Evolutionary conservation across 2,113 vertebrate genomes (phyloP).

Genomic region (Mobula hypostoma): DNA sequence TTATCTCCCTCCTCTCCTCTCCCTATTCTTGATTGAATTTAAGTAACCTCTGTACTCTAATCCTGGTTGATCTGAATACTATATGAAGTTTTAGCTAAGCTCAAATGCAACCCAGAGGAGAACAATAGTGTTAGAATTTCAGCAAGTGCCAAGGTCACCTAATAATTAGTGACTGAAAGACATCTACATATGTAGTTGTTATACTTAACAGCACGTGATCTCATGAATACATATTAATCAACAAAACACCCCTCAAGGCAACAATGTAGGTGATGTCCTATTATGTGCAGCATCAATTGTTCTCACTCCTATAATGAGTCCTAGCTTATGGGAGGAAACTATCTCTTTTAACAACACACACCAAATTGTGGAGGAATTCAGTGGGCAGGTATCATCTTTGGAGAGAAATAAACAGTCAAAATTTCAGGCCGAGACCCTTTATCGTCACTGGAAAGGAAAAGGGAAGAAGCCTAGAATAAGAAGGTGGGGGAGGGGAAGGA

Average conservation of each 20-base stretch:
- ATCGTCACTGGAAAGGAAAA: too few relatives aligned
- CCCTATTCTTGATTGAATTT: neutral
- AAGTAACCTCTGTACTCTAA: too few relatives aligned
- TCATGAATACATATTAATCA: too few relatives aligned
- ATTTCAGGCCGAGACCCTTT: too few relatives aligned
- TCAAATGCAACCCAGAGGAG: neutral
- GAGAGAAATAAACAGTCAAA: too few relatives aligned
- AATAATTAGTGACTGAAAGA: neutral
- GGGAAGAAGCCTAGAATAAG: too few relatives aligned
- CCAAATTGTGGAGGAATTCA: too few relatives aligned
- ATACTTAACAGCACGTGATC: neutral
- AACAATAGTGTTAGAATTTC: neutral
- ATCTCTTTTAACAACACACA: neutral
- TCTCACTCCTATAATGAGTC: neutral
- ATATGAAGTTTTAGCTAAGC: neutral
- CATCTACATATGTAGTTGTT: neutral
- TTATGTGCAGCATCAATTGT: neutral
- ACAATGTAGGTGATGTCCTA: neutral
- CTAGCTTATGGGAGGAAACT: neutral
- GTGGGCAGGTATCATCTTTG: too few relatives aligned
- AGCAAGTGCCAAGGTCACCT: neutral
- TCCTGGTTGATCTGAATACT: neutral
- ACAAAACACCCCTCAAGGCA: too few relatives aligned
- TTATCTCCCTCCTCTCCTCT: neutral
- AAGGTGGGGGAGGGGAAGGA: too few relatives aligned